Base-by-base conservation (phyloP, 2,797 vertebrate genomes). In the Sylvilagus floridanus region DNA sequence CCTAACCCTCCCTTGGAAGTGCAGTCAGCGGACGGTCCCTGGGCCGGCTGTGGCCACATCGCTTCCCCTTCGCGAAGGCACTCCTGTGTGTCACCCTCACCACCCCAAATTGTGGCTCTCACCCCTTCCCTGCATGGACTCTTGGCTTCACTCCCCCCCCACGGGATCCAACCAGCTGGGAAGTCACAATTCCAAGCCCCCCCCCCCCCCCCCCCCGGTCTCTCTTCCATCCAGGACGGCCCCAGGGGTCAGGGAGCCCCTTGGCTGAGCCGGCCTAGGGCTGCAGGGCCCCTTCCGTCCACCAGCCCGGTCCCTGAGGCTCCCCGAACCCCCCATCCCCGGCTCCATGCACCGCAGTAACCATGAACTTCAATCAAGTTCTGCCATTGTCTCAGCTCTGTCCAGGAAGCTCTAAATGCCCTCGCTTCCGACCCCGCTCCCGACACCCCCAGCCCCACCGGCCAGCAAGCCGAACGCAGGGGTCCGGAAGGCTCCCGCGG, bases 321-420 rank as follows among this genome's bases (percentile, higher is more conserved):
- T 24, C 66, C 83, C 21, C 0, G 4, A 19, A 72, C 13, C 21
- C 24, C 32, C 26, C 52, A 22, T 6, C 9, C n/a, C 47, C 4
- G 30, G 21, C 19, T 68, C 65, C 13, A 7, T 1, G 26, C 19
- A 6, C 78, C 5, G 84, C 83, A 13, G 54, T 75, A 17, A 50
- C 47, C 63, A 0, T 6, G 9, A 95, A 97, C 95, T 95, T 91
- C 96, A 4, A 68, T 65, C 78, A 96, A 96, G 92, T 90, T 94
- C 79, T 69, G 88, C 95, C 24, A 93, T 95, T 96, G 96, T 95
- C 88, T 96, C 54, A 35, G 78, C 75, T n/a, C 13, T 84, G 78
- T 28, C 84, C 1, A 4, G 73, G 54, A 86, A 5, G 24, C 17
- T 19, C 63, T n/a, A 22, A 7, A 75, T 3, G 26, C 60, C 85